Evolutionary conservation across 2,888 invertebrate species (phyloP).

Genomic region (Bellardia pandia): DNA sequence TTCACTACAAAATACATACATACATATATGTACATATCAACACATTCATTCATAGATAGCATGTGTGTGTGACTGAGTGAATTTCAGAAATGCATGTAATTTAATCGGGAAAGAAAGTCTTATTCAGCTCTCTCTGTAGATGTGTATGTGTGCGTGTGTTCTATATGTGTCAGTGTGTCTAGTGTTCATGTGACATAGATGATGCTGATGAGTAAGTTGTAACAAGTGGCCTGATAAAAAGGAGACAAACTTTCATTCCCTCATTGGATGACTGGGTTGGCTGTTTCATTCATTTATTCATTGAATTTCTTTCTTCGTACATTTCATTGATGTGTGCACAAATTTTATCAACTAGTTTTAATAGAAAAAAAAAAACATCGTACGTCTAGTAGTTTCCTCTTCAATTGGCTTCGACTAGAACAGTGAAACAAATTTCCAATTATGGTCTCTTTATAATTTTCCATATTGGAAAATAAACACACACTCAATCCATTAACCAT

Average conservation of each 20-base stretch:
- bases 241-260: constrained; percentile 1
- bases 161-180: constrained; percentile 35
- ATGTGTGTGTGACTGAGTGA: constrained; percentile 5
- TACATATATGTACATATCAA: not conserved
- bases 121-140: constrained; percentile 7
- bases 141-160: not conserved
- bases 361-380: constrained; percentile 10
- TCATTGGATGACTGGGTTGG: not conserved
- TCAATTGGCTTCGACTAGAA: constrained; percentile 30
- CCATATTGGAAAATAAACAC: constrained; percentile 11
- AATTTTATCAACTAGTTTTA: constrained; percentile 41
- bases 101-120: constrained; percentile 48
- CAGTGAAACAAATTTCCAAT: constrained; percentile 32
- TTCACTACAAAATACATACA: not conserved
- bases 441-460: constrained; percentile 16
- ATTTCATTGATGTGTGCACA: constrained; percentile 11
- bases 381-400: not conserved
- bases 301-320: constrained; percentile 8
- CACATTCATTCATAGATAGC: not conserved
- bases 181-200: constrained; percentile 34
- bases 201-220: constrained; percentile 52
- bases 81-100: constrained; percentile 42
- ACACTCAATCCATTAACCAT: not conserved
- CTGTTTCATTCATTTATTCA: constrained; percentile 29
- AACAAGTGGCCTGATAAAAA: constrained; percentile 61